Conservation (phyloP, 2,797 vertebrate genomes). For the Rhinatrema bivittatum region DNA sequence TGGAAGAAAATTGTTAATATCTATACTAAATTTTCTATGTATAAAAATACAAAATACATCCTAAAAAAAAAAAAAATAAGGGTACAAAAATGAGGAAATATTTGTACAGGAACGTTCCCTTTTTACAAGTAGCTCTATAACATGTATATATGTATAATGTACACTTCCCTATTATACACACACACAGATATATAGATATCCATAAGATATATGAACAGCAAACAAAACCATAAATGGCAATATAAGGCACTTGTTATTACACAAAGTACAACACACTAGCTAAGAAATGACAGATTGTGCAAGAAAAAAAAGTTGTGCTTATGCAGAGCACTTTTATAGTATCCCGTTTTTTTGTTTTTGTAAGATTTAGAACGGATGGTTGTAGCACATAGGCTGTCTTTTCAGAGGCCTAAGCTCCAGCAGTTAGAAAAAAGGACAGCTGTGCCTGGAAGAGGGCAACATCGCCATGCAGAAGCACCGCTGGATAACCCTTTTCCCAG, state of each 20-base stretch:
- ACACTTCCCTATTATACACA: neutral
- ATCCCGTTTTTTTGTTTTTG: too few relatives aligned
- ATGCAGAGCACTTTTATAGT: too few relatives aligned
- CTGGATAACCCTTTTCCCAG: too few relatives aligned
- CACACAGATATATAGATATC: conserved; percentile 3
- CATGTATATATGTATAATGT: conserved; percentile 4
- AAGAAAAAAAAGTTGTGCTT: conserved; percentile 14
- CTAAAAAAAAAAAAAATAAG: neutral
- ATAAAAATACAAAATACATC: neutral
- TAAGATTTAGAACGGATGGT: too few relatives aligned
- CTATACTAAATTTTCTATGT: neutral
- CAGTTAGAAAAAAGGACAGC: too few relatives aligned
- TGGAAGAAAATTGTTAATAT: too few relatives aligned
- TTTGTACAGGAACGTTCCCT: too few relatives aligned
- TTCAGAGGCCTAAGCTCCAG: too few relatives aligned
- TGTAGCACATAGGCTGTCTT: too few relatives aligned
- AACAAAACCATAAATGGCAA: neutral
- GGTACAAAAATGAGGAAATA: conserved; percentile 20
- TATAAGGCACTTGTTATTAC: conserved; percentile 52
- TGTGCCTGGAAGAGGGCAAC: too few relatives aligned
- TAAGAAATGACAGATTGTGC: neutral
- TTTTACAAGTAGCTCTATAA: conserved; percentile 23
- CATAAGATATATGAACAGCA: neutral
- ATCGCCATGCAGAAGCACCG: too few relatives aligned
- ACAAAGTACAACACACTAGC: neutral